A percentile compares a stretch with the other conserved stretches of the same genome.
phyloP scores from a whole-genome alignment of 2,888 invertebrate genomes.

The Leptothorax acervorum region DNA sequence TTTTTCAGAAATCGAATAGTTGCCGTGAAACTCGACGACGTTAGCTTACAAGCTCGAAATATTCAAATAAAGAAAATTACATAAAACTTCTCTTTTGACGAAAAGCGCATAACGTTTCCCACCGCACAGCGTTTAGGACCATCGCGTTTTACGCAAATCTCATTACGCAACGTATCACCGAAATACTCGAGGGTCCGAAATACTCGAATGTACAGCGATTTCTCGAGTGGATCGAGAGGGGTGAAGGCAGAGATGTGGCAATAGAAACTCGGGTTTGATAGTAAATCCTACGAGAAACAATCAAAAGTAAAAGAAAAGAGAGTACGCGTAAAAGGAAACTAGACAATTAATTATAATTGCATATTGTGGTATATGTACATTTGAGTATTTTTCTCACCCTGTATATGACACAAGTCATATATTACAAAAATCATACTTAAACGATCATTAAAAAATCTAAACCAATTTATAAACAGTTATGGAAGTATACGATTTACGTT shows the following conservation, averaged over 20 bases:
- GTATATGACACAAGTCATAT: neutral
- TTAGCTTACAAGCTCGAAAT: neutral
- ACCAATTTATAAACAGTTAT: neutral
- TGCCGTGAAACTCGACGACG: neutral
- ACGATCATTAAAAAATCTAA: neutral
- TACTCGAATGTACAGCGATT: constrained; percentile 71
- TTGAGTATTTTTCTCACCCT: neutral
- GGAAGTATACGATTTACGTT: neutral
- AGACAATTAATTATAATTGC: neutral
- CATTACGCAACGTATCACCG: constrained; percentile 81
- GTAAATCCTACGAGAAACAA: neutral
- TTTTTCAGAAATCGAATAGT: neutral
- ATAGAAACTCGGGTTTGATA: constrained; percentile 27
- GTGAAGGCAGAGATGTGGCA: neutral
- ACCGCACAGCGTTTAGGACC: constrained; percentile 72
- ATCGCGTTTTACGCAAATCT: constrained; percentile 79
- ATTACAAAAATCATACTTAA: neutral
- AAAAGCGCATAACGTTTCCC: constrained; percentile 57
- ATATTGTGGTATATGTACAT: no score
- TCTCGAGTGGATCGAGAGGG: constrained; percentile 50
- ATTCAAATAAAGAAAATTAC: neutral
- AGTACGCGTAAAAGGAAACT: neutral
- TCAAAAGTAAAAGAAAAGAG: neutral
- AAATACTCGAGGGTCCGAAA: constrained; percentile 78
- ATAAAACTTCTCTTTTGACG: neutral